Evolutionary conservation across 2,797 vertebrate species (phyloP), one percentile per base, ranked within the genome.

Genomic region (Centroberyx gerrardi): DNA sequence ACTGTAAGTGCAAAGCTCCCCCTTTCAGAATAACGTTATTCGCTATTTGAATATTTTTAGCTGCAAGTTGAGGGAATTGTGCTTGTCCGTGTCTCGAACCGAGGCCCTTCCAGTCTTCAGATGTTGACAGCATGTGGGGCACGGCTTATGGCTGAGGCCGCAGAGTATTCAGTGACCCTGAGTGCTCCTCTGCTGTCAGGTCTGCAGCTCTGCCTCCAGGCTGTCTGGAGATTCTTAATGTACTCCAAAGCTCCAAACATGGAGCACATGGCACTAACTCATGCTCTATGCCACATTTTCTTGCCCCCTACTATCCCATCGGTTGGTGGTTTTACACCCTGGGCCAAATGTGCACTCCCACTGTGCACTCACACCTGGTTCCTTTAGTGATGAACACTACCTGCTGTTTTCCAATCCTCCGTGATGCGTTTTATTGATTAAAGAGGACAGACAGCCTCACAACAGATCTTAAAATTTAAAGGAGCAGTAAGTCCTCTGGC

Each of bases 111-210:
- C 51, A 62, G 64, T 48, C 40, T 54, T 28, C 64, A 82, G 69
- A 81, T 76, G 74, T 22, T 76, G 74, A 72, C 75, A 82, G 52
- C 40, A 46, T 85, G 73, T 68, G 49, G 72, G 76, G 71, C 74
- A 56, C 1, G 40, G 71, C 76, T 85, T 87, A 38, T 76, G 85
- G 73, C 74, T 76, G 67, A 67, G 76, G 72, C 73, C 1, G 7
- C 76, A 17, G 60, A 77, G 56, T 48, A 79, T 65, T 67, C 71
- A 63, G 69, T n/a, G 68, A 89, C 85, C 81, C 78, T 10, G 15
- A 62, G 55, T 74, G 82, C 63, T 81, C 60, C 66, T 80, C 67
- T 62, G 72, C 89, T 88, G 84, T 85, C 77, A 79, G 74, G 75
- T 83, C 66, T 48, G 46, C 55, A 68, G 78, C 60, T 68, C 72